Percentiles rank a stretch among this genome's conserved stretches.
These are phyloP conservation scores for Holacanthus passer DNA, from an alignment of 2,113 vertebrate species.

Conservation along the genomic window DNA sequence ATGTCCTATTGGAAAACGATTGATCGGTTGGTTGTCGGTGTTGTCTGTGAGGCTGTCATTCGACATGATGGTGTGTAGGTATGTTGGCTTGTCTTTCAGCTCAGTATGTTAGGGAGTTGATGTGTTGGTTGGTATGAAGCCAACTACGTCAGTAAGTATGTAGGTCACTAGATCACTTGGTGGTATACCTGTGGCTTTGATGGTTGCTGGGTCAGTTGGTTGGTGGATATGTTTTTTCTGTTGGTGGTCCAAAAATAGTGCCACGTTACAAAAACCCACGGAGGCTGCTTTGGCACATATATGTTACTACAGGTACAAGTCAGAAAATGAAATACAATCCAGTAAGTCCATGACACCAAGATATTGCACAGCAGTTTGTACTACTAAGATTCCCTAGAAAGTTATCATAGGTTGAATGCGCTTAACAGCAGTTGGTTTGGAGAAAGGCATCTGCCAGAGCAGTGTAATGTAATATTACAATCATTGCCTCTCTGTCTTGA, in stretches of 20 bases:
- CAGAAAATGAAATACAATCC: not conserved
- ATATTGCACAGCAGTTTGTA: not conserved
- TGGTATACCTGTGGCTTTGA: not conserved
- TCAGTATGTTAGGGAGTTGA: not conserved
- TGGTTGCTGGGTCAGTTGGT: not conserved
- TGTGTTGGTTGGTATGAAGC: not conserved
- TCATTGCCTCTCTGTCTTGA: not conserved
- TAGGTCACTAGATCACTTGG: slow-evolving; percentile 11
- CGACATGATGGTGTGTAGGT: not conserved
- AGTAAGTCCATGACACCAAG: not conserved
- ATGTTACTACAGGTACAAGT: not conserved
- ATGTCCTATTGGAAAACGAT: not conserved
- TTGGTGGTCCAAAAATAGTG: not conserved
- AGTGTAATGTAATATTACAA: not conserved
- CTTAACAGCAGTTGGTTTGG: not conserved
- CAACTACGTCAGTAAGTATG: not conserved
- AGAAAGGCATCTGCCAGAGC: not conserved
- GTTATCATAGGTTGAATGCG: not conserved
- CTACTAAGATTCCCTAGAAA: not conserved
- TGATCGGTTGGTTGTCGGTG: accelerated
- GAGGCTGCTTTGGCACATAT: not conserved
- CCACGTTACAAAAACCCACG: not conserved
- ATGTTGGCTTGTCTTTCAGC: not conserved
- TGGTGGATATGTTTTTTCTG: not conserved
- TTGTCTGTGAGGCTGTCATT: not conserved